A percentile compares a stretch with the other conserved stretches of the same genome.
Conservation (phyloP, 1,140 invertebrate species). For the Euura lappo region DNA sequence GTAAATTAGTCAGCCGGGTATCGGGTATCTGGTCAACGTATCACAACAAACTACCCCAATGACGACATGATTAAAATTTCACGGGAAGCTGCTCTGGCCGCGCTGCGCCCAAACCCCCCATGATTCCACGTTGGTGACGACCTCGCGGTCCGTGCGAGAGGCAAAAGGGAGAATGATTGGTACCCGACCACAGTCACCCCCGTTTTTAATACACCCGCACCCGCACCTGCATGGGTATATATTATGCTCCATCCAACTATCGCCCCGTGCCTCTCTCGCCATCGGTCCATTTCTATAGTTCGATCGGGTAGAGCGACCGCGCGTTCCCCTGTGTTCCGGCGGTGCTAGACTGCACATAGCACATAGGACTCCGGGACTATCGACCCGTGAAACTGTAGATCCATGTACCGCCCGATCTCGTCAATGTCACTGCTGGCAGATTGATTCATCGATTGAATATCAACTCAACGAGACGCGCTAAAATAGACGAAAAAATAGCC, state of each 20-base stretch:
- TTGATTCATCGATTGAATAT: constrained; percentile 54
- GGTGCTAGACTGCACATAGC: neutral
- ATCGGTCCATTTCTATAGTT: neutral
- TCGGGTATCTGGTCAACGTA: constrained; percentile 40
- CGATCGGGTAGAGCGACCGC: neutral
- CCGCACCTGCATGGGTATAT: constrained; percentile 25
- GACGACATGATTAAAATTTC: constrained; percentile 55
- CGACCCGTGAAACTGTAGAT: neutral
- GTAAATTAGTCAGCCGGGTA: neutral
- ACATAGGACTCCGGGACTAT: neutral
- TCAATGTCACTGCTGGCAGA: constrained; percentile 51
- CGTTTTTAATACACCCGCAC: constrained; percentile 53
- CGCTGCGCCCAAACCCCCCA: constrained; percentile 36
- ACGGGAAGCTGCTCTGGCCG: constrained; percentile 31
- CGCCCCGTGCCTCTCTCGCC: neutral
- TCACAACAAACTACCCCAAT: constrained; percentile 56
- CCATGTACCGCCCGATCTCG: constrained; percentile 16
- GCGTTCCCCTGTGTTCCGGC: neutral
- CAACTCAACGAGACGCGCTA: constrained; percentile 37
- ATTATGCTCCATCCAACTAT: neutral
- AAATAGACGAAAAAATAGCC: constrained; percentile 48
- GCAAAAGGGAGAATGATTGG: constrained; percentile 43
- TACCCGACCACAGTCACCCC: constrained; percentile 51
- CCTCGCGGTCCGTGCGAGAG: constrained; percentile 22
- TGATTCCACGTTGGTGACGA: constrained; percentile 34